Evolutionary conservation across 1,140 invertebrate genomes (phyloP), one percentile per base, ranked within the genome.

Genomic region (Lepidotrigona ventralis): DNA sequence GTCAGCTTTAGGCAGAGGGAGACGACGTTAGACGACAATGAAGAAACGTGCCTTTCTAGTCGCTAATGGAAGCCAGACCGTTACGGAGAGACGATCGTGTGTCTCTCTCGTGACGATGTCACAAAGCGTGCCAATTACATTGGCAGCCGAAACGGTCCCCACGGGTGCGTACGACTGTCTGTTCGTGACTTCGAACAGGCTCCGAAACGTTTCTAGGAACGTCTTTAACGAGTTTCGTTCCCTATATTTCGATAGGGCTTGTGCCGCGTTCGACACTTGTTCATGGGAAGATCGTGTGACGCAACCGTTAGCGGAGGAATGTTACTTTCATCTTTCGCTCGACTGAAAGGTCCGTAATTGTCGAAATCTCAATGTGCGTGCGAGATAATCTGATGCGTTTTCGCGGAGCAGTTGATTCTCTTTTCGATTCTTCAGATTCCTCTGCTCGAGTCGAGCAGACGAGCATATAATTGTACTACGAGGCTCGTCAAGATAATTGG

Each of bases 121-220:
- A 70, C 81, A 83, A 83, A 83, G 74, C 63, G 81, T 70, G 81
- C 73, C 75, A 83, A 78, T 83, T 83, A 78, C 75, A 83, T 77
- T 83, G 81, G 81, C 66, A 78, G 26, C 63, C 79, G 79, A 81
- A 81, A 81, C 33, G 63, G 79, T 81, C 79, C 79, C 79, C 63
- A 12, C 26, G 71, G 39, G 79, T 81, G 79, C 79, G 53, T 81
- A 81, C 29, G 51, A 14, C n/a, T 26, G 51, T 68, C 72, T 76
- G 72, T 81, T 76, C 79, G 79, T 68, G 79, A 81, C 79, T 81
- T 81, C 51, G 79, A 54, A 66, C 70, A 71, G 17, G 33, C 56
- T 81, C 21, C 4, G 53, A 72, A 1, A 26, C 51, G 15, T 72
- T 63, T 33, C 26, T 29, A n/a, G 71, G 60, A 68, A 26, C 63